A percentile compares a stretch with the other conserved stretches of the same genome.
These are phyloP conservation scores for Stratiolaelaps scimitus DNA, from an alignment of 1,140 invertebrate species.

Conservation along the genomic window DNA sequence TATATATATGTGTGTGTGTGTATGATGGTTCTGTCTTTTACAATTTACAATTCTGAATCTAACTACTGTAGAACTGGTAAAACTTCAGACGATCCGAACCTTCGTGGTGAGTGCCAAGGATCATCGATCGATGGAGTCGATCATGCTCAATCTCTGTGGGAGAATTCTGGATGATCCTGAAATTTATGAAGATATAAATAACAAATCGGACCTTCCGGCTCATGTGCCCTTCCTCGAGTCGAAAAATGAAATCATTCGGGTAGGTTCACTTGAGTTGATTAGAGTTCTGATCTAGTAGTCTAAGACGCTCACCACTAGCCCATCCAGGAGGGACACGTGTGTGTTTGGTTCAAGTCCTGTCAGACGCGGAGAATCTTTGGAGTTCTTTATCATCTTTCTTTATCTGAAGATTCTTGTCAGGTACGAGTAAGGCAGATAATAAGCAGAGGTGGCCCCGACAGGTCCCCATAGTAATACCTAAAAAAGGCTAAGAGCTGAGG, in stretches of 20 bases:
- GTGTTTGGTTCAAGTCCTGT: too few species aligned
- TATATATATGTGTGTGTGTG: neutral
- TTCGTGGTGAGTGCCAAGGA: neutral
- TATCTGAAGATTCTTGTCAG: too few species aligned
- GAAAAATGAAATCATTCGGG: neutral
- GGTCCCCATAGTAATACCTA: too few species aligned
- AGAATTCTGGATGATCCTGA: constrained; percentile 1
- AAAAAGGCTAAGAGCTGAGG: too few species aligned
- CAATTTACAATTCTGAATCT: neutral
- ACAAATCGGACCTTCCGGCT: neutral
- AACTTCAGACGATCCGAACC: neutral
- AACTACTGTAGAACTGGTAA: too few species aligned
- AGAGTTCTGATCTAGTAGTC: too few species aligned
- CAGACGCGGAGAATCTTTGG: too few species aligned
- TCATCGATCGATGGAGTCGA: neutral
- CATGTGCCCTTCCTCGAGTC: neutral
- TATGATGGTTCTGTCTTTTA: neutral
- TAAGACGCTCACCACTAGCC: too few species aligned
- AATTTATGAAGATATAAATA: neutral
- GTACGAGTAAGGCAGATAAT: too few species aligned
- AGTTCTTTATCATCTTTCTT: too few species aligned
- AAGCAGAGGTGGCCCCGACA: too few species aligned
- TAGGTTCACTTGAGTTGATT: neutral
- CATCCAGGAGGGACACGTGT: too few species aligned
- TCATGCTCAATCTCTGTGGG: constrained; percentile 22